phyloP scores from a whole-genome alignment of 1,140 invertebrate genomes.

The Tribolium madens region DNA sequence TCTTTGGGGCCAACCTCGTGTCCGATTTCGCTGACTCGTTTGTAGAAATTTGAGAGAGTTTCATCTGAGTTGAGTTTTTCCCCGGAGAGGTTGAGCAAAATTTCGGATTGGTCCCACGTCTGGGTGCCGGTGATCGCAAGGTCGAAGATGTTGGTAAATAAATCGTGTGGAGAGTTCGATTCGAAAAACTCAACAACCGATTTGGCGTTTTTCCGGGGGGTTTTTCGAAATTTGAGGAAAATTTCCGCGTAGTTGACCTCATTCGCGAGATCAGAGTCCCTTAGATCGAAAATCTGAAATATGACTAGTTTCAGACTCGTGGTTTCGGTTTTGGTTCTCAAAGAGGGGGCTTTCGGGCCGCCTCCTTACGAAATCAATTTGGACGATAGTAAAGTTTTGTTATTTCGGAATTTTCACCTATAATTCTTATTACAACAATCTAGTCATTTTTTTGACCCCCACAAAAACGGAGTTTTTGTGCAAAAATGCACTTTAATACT shows the following conservation, averaged over 20 bases:
- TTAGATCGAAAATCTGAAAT: slow-evolving; percentile 67
- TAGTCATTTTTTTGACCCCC: too few relatives aligned
- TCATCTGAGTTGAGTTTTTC: slow-evolving; percentile 49
- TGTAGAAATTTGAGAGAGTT: slow-evolving; percentile 51
- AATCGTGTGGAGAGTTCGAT: slow-evolving; percentile 56
- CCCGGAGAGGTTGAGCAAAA: slow-evolving; percentile 51
- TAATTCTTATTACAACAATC: too few relatives aligned
- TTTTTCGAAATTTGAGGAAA: slow-evolving; percentile 63
- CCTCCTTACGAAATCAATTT: slow-evolving; percentile 16
- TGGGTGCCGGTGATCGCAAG: slow-evolving; percentile 52
- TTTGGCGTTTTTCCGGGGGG: slow-evolving; percentile 57
- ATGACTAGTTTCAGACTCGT: slow-evolving; percentile 1
- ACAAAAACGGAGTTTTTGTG: too few relatives aligned
- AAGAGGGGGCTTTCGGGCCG: neutral
- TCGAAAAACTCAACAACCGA: slow-evolving; percentile 65
- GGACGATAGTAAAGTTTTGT: slow-evolving; percentile 54
- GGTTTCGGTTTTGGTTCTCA: neutral
- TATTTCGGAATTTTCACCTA: slow-evolving; percentile 61
- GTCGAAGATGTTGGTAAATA: slow-evolving; percentile 60
- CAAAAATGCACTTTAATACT: too few relatives aligned
- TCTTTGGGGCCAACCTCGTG: slow-evolving; percentile 44
- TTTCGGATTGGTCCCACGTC: slow-evolving; percentile 50
- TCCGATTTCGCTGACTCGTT: slow-evolving; percentile 48
- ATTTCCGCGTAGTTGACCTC: slow-evolving; percentile 66
- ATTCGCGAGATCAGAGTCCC: slow-evolving; percentile 63